Conservation (phyloP, 1,140 invertebrate genomes). For the Dendroctonus valens region DNA sequence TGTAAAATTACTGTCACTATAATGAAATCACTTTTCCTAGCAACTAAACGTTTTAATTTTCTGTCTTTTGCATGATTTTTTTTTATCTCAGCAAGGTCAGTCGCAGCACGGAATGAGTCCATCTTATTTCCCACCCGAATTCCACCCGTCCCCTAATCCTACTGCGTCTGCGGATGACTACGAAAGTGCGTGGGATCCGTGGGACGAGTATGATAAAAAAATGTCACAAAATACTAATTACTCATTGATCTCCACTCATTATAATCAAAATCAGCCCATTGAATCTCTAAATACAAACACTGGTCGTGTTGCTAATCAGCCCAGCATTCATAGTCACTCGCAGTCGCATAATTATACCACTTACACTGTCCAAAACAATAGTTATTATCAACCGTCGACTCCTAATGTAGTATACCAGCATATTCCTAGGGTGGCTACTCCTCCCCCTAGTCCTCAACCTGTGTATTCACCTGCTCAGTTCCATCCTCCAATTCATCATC, state of each 20-base stretch:
- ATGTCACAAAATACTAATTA: constrained; percentile 25
- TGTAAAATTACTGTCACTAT: constrained; percentile 15
- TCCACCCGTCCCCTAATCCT: constrained; percentile 19
- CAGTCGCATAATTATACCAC: constrained; percentile 24
- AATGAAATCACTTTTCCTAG: constrained; percentile 9
- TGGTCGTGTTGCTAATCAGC: constrained; percentile 31
- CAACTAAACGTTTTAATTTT: constrained; percentile 38
- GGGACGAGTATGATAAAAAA: constrained; percentile 56
- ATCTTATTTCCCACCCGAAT: constrained; percentile 31
- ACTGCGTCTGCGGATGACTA: constrained; percentile 33
- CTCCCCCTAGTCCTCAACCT: constrained; percentile 5
- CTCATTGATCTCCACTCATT: constrained; percentile 8
- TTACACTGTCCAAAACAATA: constrained; percentile 22
- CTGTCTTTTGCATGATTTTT: constrained; percentile 46
- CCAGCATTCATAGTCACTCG: constrained; percentile 31
- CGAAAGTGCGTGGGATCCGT: constrained; percentile 53
- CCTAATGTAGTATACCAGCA: constrained; percentile 3
- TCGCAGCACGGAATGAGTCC: constrained; percentile 36
- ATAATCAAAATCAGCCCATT: constrained; percentile 33
- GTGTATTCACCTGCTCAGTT: background rate
- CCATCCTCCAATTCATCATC: background rate
- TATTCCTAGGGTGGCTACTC: constrained; percentile 10
- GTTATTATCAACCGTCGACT: constrained; percentile 13
- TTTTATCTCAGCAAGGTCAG: constrained; percentile 43
- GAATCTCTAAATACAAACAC: constrained; percentile 48